Evolutionary conservation across 2,797 vertebrate species (phyloP), one percentile per base, ranked within the genome.

Genomic region (Phoebastria nigripes): DNA sequence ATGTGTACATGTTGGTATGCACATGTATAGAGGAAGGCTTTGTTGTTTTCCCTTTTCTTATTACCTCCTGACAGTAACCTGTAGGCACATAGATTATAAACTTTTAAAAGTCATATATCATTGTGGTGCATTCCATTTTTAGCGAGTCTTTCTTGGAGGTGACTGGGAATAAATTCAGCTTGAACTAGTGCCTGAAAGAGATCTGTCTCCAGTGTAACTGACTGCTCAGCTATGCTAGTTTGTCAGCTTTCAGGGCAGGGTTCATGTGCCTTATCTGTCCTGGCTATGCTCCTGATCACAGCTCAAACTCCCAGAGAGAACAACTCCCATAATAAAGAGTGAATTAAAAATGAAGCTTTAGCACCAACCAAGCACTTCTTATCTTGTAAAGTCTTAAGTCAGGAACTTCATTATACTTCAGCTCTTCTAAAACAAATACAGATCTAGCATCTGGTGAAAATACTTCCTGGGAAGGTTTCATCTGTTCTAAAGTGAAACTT

Each of bases 321-420:
- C 86, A 80, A 70, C 82, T 76, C 83, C 85, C 52, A 44, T 94
- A 96, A 96, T 93, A 96, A 97, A 82, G 79, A 95, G 58, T 67
- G 93, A 96, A 96, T 96, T 96, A 82, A 97, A 94, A 94, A 67
- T 46, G 92, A 82, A 93, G 78, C 72, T 94, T 97, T 95, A 97
- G 89, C 81, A 94, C 95, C 55, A 93, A 28, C 81, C 28, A 94
- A 96, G 83, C 83, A 85, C 89, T 87, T 94, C 49, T 79, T 97
- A 86, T 87, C 90, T 97, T 93, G 77, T 77, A 81, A 95, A 90
- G 85, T 94, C 94, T 95, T 94, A 95, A 96, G 85, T 87, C 82
- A 95, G 84, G 72, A 82, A 82, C 81, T 93, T 92, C 73, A 82
- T 94, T 96, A 90, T 82, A 78, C 69, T 82, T 87, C 77, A 89